Base-by-base conservation (phyloP, 2,113 vertebrate species). In the Brienomyrus brachyistius region DNA sequence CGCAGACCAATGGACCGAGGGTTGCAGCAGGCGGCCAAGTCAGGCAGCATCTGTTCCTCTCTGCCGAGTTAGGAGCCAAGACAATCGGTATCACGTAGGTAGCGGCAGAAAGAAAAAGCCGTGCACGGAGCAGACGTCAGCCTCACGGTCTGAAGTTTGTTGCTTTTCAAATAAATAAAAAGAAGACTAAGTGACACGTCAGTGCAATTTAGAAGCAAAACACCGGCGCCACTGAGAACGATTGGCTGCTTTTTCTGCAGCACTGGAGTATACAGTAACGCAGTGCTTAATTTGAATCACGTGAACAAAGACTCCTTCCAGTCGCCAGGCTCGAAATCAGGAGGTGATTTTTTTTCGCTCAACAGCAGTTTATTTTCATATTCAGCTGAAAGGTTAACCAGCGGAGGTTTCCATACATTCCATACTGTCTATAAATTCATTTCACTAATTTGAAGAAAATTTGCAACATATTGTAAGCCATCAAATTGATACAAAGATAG, bases 151-250 rank as follows among this genome's bases (percentile, higher is more conserved):
- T 92, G 90, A 92, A 92, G 88, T 92, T 93, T 93, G 90, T 88
- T 91, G 92, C 92, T 93, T 90, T 92, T 92, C 89, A 89, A 91
- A 92, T 91, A 92, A 94, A 95, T 92, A 19, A 92, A 93, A 92
- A 92, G 91, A 89, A 92, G 92, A 93, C 91, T 92, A 94, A 94
- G 94, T 94, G 91, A 93, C 91, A 93, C 92, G 92, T 93, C 92
- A 94, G 91, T 91, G 92, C 93, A 94, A 94, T 95, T 94, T 93
- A 91, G 89, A 91, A 91, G 91, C 89, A 93, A 94, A 95, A 94
- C 92, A 94, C n/a, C 21, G 88, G 91, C 90, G 52, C 88, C 90
- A 91, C 91, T 92, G 91, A 90, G 93, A 93, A 93, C 92, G 91
- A 93, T 91, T 88, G 90, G 85, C 10, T 91, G 90, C 91, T 90